Conservation (phyloP, 2,888 invertebrate genomes). For the Drosophila villosipedis region DNA sequence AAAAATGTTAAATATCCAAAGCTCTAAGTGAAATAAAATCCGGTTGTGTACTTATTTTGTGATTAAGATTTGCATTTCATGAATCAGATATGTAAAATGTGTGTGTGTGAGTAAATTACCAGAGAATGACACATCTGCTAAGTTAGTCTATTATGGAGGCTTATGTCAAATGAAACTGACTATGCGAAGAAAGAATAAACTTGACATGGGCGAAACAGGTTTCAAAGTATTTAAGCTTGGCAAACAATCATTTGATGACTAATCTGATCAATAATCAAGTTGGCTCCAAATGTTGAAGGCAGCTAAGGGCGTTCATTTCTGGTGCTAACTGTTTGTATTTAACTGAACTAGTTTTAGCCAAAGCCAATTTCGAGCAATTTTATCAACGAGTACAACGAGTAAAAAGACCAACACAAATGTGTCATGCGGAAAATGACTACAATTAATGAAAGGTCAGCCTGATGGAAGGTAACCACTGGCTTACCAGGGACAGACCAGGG, state of each 20-base stretch:
- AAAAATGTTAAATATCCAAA: background rate
- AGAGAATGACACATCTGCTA: slow-evolving; percentile 12
- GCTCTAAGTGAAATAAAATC: background rate
- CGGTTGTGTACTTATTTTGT: background rate
- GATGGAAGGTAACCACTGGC: slow-evolving; percentile 34
- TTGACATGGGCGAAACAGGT: slow-evolving; percentile 13
- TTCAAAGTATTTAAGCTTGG: slow-evolving; percentile 1
- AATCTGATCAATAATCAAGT: slow-evolving; percentile 2
- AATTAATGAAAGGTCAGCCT: slow-evolving; percentile 72
- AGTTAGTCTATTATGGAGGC: background rate
- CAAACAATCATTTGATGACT: slow-evolving; percentile 12
- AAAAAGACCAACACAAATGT: slow-evolving; percentile 15
- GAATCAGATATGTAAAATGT: background rate
- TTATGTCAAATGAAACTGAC: background rate
- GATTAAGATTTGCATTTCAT: background rate
- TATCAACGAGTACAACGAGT: slow-evolving; percentile 22
- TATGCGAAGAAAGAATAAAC: background rate
- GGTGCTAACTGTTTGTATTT: slow-evolving; percentile 27
- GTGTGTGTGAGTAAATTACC: background rate
- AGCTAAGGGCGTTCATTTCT: slow-evolving; percentile 23
- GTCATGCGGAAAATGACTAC: slow-evolving; percentile 57
- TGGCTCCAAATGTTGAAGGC: background rate
- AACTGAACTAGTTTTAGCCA: background rate
- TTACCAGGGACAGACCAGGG: background rate
- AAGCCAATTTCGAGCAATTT: slow-evolving; percentile 31